Evolutionary conservation across 1,140 invertebrate species (phyloP).

Genomic region (Hyles vespertilio): DNA sequence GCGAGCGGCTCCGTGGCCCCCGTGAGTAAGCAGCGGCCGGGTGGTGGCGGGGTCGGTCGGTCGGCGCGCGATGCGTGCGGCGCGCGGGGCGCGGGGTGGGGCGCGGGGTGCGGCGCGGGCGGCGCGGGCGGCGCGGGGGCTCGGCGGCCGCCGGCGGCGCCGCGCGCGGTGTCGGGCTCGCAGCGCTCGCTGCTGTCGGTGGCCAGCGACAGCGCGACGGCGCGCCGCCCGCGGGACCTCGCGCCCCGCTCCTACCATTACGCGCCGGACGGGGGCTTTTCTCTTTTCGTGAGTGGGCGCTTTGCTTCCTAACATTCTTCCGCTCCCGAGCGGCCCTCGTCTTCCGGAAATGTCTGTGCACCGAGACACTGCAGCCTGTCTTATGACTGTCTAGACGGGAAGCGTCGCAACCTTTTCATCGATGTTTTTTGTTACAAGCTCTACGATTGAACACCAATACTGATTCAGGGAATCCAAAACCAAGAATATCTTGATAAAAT

Average conservation of each 20-base stretch:
- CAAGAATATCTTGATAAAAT: too few species aligned
- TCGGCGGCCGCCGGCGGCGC: constrained; percentile 42
- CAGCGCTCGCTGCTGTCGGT: constrained; percentile 67
- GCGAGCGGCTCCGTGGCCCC: constrained; percentile 50
- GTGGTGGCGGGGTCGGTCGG: constrained; percentile 23
- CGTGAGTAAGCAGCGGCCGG: constrained; percentile 68
- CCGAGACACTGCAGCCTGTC: too few species aligned
- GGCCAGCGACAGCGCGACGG: constrained; percentile 67
- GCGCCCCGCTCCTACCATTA: constrained; percentile 50
- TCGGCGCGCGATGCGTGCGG: constrained; percentile 19
- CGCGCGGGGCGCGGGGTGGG: constrained; percentile 12
- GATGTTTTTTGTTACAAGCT: too few species aligned
- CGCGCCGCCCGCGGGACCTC: constrained; percentile 61
- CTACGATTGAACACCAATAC: too few species aligned
- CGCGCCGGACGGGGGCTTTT: constrained; percentile 63
- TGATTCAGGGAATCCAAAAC: too few species aligned
- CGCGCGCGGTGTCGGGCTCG: constrained; percentile 47
- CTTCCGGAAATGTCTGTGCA: background rate
- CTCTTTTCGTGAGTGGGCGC: constrained; percentile 76
- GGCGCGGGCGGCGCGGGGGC: constrained; percentile 24
- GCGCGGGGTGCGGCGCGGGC: constrained; percentile 22
- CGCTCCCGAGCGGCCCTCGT: constrained; percentile 45
- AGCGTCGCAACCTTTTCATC: too few species aligned
- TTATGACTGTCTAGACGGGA: too few species aligned
- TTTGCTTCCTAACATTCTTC: constrained; percentile 70